A percentile compares a stretch with the other conserved stretches of the same genome.
These are phyloP conservation scores for Molanna angustata DNA, from an alignment of 2,888 invertebrate species.

Conservation along the genomic window DNA sequence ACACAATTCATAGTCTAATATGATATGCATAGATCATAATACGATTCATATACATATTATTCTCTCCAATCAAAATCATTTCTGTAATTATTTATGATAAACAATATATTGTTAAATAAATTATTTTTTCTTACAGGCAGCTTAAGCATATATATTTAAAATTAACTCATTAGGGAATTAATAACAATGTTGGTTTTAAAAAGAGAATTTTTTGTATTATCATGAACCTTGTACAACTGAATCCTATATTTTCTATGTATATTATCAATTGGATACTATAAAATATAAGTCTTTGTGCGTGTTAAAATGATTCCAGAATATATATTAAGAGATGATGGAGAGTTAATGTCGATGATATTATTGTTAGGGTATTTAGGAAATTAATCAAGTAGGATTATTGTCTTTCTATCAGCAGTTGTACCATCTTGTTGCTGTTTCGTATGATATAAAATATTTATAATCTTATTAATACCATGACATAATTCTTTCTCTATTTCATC, in stretches of 20 bases:
- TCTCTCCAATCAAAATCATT: too few relatives aligned
- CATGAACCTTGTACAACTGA: too few relatives aligned
- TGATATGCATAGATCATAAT: conserved; percentile 5
- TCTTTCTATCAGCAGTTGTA: neutral
- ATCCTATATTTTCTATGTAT: too few relatives aligned
- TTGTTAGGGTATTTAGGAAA: conserved; percentile 22
- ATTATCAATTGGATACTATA: neutral
- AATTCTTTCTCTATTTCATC: conserved; percentile 22
- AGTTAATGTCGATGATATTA: conserved; percentile 14
- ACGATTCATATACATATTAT: too few relatives aligned
- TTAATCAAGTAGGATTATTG: conserved; percentile 20
- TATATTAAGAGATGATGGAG: neutral
- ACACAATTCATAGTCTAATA: neutral
- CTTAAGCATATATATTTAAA: too few relatives aligned
- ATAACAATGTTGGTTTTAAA: too few relatives aligned
- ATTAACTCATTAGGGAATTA: too few relatives aligned
- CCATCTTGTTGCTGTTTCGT: neutral
- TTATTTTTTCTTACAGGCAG: too few relatives aligned
- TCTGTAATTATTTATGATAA: too few relatives aligned
- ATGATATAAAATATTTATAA: neutral
- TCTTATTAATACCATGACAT: conserved; percentile 10
- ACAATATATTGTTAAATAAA: too few relatives aligned
- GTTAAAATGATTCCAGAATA: conserved; percentile 15
- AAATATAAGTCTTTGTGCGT: conserved; percentile 11
- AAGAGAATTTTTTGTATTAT: too few relatives aligned